Conservation (phyloP, 2,888 invertebrate species). For the Acholoe squamosa region DNA sequence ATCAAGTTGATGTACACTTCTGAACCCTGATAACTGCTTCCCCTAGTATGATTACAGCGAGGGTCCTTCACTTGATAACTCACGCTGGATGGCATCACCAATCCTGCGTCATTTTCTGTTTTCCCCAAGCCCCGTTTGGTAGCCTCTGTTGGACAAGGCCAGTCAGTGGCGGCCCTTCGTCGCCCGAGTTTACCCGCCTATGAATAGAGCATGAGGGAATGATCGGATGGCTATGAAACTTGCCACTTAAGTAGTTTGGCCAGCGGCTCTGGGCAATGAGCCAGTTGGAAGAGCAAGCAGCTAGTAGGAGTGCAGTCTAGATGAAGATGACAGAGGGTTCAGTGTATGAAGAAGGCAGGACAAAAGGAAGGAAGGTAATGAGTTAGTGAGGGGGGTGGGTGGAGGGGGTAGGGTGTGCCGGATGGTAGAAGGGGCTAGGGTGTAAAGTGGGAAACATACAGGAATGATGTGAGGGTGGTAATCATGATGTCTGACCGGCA, state of each 20-base stretch:
- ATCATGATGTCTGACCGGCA: too few relatives aligned
- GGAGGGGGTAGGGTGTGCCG: not conserved
- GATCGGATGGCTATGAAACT: not conserved
- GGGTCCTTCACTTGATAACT: not conserved
- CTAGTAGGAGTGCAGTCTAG: not conserved
- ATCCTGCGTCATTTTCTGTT: not conserved
- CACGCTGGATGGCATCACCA: not conserved
- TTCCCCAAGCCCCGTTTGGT: not conserved
- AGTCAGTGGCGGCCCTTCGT: not conserved
- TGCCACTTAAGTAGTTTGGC: slow-evolving; percentile 40
- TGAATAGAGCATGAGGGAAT: slow-evolving; percentile 49
- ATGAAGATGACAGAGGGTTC: not conserved
- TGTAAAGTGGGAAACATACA: too few relatives aligned
- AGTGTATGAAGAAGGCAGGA: not conserved
- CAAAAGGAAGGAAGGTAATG: not conserved
- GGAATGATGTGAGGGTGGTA: too few relatives aligned
- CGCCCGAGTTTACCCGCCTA: slow-evolving; percentile 22
- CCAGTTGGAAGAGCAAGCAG: not conserved
- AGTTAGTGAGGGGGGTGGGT: not conserved
- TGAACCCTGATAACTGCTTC: too few relatives aligned
- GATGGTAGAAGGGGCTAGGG: not conserved
- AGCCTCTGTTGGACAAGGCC: not conserved
- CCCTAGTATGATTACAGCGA: too few relatives aligned
- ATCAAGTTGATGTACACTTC: too few relatives aligned
- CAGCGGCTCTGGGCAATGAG: not conserved